A percentile compares a stretch with the other conserved stretches of the same genome.
These are phyloP conservation scores for Loris lydekkerianus DNA, from an alignment of 2,797 vertebrate species.

Conservation along the genomic window DNA sequence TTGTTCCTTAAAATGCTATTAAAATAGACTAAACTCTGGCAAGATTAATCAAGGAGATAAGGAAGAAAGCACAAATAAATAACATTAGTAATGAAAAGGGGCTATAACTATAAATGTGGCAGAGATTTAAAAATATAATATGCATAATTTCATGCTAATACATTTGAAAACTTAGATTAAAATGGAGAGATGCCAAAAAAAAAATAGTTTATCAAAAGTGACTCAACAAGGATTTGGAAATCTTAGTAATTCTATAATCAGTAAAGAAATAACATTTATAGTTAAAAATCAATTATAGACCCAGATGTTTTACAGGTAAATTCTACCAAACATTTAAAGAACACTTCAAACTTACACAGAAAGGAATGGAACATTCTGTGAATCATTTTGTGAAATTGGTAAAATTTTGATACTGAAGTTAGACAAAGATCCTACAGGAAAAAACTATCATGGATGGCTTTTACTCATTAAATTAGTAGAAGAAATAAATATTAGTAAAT, in stretches of 20 bases:
- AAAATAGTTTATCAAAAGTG: background rate
- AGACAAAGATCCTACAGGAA: background rate
- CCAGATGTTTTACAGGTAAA: background rate
- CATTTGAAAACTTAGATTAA: constrained; percentile 2
- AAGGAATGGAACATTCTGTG: background rate
- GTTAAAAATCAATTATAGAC: background rate
- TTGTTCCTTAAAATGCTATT: background rate
- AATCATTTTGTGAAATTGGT: background rate
- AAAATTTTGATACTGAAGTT: background rate
- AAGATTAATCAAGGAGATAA: background rate
- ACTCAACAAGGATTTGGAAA: background rate
- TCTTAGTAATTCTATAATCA: background rate
- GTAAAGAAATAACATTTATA: background rate
- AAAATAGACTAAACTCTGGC: background rate
- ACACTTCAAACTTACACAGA: background rate
- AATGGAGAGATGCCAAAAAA: background rate
- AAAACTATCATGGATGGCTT: background rate
- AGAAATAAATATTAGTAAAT: background rate
- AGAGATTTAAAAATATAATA: background rate
- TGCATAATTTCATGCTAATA: background rate
- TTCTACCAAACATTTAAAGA: background rate
- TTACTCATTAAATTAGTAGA: background rate
- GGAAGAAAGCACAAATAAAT: constrained; percentile 1
- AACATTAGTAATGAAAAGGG: background rate
- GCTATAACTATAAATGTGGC: background rate